phyloP scores from a whole-genome alignment of 1,140 invertebrate genomes.

The Zaprionus gabonicus region DNA sequence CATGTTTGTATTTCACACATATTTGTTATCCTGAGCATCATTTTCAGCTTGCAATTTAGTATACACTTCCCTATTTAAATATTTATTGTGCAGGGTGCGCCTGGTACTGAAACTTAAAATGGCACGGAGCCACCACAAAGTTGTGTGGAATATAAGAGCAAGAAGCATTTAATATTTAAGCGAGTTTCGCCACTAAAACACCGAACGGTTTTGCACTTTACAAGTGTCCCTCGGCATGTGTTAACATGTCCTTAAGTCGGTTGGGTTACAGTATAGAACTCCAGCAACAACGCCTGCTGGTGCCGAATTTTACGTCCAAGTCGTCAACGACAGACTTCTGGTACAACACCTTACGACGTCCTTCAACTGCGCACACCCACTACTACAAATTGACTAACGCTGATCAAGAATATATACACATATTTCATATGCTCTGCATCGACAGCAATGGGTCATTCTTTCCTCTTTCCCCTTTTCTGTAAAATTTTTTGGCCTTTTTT shows the following conservation, averaged over 20 bases:
- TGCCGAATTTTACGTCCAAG: slow-evolving; percentile 59
- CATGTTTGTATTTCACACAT: no score
- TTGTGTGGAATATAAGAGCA: slow-evolving; percentile 7
- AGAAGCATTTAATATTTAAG: slow-evolving; percentile 33
- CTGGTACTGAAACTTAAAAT: neutral
- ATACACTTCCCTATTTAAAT: neutral
- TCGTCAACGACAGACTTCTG: slow-evolving; percentile 29
- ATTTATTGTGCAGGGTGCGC: neutral
- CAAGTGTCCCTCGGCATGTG: slow-evolving; percentile 63
- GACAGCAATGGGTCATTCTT: neutral
- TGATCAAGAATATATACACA: neutral
- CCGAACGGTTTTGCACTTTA: slow-evolving; percentile 10
- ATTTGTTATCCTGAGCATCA: neutral
- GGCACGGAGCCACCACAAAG: neutral
- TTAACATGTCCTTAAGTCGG: slow-evolving; percentile 66
- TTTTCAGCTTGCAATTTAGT: neutral
- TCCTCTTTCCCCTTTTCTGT: neutral
- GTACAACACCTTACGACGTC: slow-evolving; percentile 52
- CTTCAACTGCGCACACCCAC: slow-evolving; percentile 45
- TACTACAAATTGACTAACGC: neutral
- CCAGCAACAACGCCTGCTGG: slow-evolving; percentile 42
- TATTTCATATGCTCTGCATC: neutral
- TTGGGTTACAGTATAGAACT: slow-evolving; percentile 62
- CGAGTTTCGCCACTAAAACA: slow-evolving; percentile 17
- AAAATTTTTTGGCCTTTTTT: neutral